These are phyloP conservation scores for Rhabdophis nuchalis DNA, from an alignment of 2,797 vertebrate species.

Conservation along the genomic window DNA sequence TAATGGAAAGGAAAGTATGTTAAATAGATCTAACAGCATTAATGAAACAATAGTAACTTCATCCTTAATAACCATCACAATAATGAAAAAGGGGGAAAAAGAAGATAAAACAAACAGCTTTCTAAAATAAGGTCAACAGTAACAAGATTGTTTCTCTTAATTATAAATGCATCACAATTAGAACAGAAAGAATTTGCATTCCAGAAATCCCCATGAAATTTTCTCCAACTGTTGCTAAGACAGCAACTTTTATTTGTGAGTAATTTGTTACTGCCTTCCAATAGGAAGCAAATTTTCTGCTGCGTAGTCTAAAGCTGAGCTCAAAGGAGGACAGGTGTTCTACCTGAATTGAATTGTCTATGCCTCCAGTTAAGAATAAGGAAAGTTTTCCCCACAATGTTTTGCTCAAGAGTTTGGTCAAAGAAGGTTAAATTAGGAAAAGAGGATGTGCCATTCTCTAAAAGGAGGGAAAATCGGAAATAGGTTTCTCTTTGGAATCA, in stretches of 20 bases:
- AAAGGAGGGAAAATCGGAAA: not conserved
- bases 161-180: not conserved
- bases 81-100: not conserved
- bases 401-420: not conserved
- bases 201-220: not conserved
- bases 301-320: not conserved
- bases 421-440: not conserved
- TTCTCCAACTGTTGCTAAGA: not conserved
- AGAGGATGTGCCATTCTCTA: not conserved
- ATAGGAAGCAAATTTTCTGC: not conserved
- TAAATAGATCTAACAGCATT: not conserved
- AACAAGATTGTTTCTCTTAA: not conserved
- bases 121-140: not conserved
- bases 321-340: not conserved
- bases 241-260: not conserved
- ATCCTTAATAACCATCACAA: not conserved
- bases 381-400: not conserved
- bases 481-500: not conserved
- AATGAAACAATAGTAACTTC: not conserved
- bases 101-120: not conserved
- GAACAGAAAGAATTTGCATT: not conserved
- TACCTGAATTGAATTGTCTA: not conserved
- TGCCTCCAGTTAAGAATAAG: not conserved
- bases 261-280: not conserved
- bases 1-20: not conserved